Evolutionary conservation across 2,797 vertebrate species (phyloP).

Genomic region (Leptoclinus maculatus): DNA sequence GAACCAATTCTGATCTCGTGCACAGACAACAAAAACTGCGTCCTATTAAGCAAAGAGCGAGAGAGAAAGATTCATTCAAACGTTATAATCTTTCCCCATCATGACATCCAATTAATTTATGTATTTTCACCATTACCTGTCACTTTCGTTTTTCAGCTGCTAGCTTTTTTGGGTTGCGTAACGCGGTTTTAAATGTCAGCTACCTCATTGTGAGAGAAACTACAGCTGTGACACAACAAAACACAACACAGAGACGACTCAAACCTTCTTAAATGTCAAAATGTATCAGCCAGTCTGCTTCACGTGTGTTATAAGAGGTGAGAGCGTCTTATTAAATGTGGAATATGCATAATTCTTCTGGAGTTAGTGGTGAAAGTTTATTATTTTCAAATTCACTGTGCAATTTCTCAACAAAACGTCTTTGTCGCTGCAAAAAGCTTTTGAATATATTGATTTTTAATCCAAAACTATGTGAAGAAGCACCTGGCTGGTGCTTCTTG

Average conservation of each 20-base stretch:
- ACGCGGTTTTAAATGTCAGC: constrained; percentile 12
- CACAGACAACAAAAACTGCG: constrained; percentile 16
- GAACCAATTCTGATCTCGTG: not conserved
- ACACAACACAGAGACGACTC: not conserved
- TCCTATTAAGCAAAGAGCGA: not conserved
- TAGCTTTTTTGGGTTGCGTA: not conserved
- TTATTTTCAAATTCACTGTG: not conserved
- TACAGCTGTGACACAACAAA: not conserved
- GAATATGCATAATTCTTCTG: not conserved
- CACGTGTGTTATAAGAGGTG: not conserved
- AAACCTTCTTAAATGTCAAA: constrained; percentile 1
- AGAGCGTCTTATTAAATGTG: not conserved
- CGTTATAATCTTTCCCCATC: not conserved
- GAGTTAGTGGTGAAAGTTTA: not conserved
- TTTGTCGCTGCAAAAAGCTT: not conserved
- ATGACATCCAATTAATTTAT: too few relatives aligned
- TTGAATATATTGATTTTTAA: not conserved
- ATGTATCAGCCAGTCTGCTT: not conserved
- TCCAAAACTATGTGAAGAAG: not conserved
- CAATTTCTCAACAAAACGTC: not conserved
- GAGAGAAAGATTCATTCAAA: constrained; percentile 5
- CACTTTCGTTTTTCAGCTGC: constrained; percentile 1
- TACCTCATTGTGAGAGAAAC: not conserved
- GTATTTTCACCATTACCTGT: not conserved
- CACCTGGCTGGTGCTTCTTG: not conserved